Evolutionary conservation across 2,888 invertebrate genomes (phyloP), one percentile per base, ranked within the genome.

Genomic region (Eulithis testata): DNA sequence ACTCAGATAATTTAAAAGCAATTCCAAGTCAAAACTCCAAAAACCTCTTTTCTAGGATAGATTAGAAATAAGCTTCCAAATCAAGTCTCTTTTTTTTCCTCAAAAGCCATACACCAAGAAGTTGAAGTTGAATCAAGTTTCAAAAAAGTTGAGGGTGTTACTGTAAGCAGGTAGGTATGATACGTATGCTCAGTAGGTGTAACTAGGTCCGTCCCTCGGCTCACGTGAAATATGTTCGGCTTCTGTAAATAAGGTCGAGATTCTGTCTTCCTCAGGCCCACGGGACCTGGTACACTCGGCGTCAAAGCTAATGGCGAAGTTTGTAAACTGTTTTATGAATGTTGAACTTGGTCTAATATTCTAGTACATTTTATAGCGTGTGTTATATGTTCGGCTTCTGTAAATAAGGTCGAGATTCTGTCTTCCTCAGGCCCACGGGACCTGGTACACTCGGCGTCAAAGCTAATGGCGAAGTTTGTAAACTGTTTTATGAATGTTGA

Each of bases 181-280:
- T 21, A 11, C 21, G 14, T 21, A 21, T 2, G 14, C 14, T 40
- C 14, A 54, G 40, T 40, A 40, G 31, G 44, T 52, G 14, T 44
- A 36, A 43, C 40, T 49, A 40, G 49, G 36, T 49, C 52, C 54
- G 14, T 58, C 60, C 65, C 56, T 60, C 43, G 45, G 50, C 63
- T 47, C 61, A 21, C 53, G 60, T 69, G 67, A 69, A 69, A 65
- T 71, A 71, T 69, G 69, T 49, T 56, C 9, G 65, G 66, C 60
- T 65, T 60, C 55, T 62, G 65, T 67, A 69, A 65, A 63, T 66
- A 69, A 60, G 31, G 63, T 47, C 59, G 60, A 65, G 68, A 68
- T 57, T 63, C 60, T 60, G 56, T 60, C 63, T 11, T 21, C 21
- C 21, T 49, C 49, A 57, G 58, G 56, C 63, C 63, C 60, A 21